These are phyloP conservation scores for Acrocephalus kingi DNA, from an alignment of 2,113 vertebrate species.

Conservation along the genomic window DNA sequence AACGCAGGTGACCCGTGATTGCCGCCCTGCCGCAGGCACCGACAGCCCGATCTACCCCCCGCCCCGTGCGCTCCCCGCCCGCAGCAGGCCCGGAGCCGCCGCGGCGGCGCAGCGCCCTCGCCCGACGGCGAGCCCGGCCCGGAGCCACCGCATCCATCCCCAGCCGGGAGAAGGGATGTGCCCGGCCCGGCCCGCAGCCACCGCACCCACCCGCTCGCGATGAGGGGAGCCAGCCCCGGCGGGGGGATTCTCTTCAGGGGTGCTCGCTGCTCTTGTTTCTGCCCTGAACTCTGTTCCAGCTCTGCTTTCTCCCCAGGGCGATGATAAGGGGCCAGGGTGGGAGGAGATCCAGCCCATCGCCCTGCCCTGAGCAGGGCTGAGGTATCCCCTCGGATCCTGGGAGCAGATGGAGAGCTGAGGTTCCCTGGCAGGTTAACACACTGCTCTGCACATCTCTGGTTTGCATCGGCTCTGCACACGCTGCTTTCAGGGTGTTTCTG, in stretches of 20 bases:
- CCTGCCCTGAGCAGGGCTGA: neutral
- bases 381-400: neutral
- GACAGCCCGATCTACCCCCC: neutral
- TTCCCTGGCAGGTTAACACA: neutral
- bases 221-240: accelerated
- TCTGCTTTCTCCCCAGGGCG: neutral
- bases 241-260: neutral
- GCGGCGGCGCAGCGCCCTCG: too few relatives aligned
- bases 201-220: accelerated
- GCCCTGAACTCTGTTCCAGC: neutral
- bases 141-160: neutral
- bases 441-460: neutral
- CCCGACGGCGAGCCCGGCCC: too few relatives aligned
- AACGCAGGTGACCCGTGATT: neutral
- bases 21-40: neutral
- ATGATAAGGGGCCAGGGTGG: neutral
- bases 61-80: neutral
- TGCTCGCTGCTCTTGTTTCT: neutral
- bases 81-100: too few relatives aligned
- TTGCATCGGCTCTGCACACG: accelerated
- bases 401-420: neutral
- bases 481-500: neutral
- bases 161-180: accelerated
- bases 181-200: too few relatives aligned
- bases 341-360: neutral